Evolutionary conservation across 2,113 vertebrate genomes (phyloP), one percentile per base, ranked within the genome.

Genomic region (Elaphurus davidianus): DNA sequence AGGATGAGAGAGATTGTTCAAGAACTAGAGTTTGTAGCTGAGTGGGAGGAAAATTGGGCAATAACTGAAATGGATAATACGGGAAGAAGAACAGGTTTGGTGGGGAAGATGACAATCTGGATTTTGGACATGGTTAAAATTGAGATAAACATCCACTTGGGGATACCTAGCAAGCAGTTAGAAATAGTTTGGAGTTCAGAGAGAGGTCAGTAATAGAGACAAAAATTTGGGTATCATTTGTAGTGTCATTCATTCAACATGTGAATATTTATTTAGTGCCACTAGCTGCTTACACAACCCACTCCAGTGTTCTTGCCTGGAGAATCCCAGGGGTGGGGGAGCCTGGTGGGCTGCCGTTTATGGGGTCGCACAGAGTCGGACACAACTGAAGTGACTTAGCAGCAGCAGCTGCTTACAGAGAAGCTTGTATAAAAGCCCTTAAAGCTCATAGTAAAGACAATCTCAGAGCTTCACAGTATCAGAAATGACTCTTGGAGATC

Each of bases 61-160:
- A 28, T 96, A 79, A 94, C 87, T 91, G 33, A 92, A 97, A 81
- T 47, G 81, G 64, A 16, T 94, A 52, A 50, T 62, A 82, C 17
- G 59, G 16, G 88, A 97, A 93, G 67, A 90, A 83, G 93, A 96
- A 96, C 93, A 97, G 88, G 94, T 94, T 98, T 97, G 76, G 64
- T 86, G 30, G 54, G 10, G 30, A 50, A 91, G 86, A 91, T 52
- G n/a, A 40, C 91, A 55, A n/a, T 95, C 90, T 93, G 47, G 33
- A 71, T 91, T 98, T 95, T 95, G 78, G 47, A 91, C 36, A 15
- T 82, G 74, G 62, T 87, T 96, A 76, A 52, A 12, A 82, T 96
- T 89, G 59, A 95, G 60, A 16, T 90, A 79, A 40, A 40, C 82
- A 45, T 94, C 59, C 13, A 36, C 76, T 28, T 85, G 91, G 40